Evolutionary conservation across 2,888 invertebrate species (phyloP), one percentile per base, ranked within the genome.

Genomic region (Diabrotica balteata): DNA sequence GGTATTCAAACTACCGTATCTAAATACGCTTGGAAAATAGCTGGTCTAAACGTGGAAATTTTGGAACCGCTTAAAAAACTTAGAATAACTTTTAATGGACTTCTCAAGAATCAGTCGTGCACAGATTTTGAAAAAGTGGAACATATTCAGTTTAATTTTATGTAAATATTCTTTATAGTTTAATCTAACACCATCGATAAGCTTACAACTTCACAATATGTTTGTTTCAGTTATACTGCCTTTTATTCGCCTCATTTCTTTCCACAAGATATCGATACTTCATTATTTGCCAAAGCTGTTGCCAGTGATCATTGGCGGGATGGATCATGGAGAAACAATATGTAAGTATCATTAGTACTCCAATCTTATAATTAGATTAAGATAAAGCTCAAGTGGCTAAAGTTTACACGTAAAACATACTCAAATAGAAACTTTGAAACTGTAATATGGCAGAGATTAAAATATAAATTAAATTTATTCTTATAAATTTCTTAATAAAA

Each of bases 21-120:
- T 2, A 69, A 86, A 79, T 85, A 86, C 79, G 83, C 85, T 70
- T 91, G 90, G 90, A 86, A 85, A 69, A 87, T 87, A 0, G 86
- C 84, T 17, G 90, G 88, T 0, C 80, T 93, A 50, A 87, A 86
- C 73, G 85, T 93, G 44, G 88, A 89, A 75, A 83, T 88, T 51
- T 75, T 91, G 53, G 89, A 91, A 75, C 87, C 90, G 0, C 86
- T 88, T 77, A 82, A 82, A 67, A 85, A 87, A 65, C 86, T 91
- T 85, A 86, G 92, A 76, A 85, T 94, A 17, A 81, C 88, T 45
- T 94, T 87, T 80, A 92, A 91, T 80, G 93, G 93, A 0, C 81
- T 90, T n/a, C 80, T 93, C 55, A 87, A 85, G 76, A 81, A 82
- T 43, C 78, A 81, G 8, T 81, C 84, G 57, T 79, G 78, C 42